phyloP scores from a whole-genome alignment of 2,888 invertebrate species.

The Lepidocyrtoides sp. region DNA sequence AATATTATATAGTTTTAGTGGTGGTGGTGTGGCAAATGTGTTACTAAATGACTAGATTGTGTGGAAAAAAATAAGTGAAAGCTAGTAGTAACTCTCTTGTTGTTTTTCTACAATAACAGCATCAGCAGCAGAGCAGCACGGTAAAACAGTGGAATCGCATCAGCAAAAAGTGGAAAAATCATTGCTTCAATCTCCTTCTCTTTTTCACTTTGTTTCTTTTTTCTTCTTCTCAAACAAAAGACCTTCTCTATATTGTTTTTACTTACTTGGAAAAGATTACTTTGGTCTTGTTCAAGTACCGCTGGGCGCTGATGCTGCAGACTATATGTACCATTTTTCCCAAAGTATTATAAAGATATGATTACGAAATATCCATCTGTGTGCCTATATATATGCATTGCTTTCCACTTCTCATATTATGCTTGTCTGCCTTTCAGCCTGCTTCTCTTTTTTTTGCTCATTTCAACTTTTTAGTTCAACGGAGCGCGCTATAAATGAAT shows the following conservation, averaged over 20 bases:
- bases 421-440: conserved; percentile 14
- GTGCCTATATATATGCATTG: neutral
- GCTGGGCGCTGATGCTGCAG: conserved; percentile 25
- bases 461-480: conserved; percentile 77
- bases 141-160: neutral
- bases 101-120: neutral
- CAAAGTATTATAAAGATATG: too few species aligned
- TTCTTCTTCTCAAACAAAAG: neutral
- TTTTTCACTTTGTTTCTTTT: conserved; percentile 8
- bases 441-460: conserved; percentile 57
- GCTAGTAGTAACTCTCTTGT: conserved; percentile 52
- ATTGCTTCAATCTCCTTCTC: neutral
- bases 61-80: conserved; percentile 61
- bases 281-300: conserved; percentile 8
- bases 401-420: conserved; percentile 3
- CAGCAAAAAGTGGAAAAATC: neutral
- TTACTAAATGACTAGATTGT: conserved; percentile 49
- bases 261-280: conserved; percentile 44
- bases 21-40: conserved; percentile 45
- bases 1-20: conserved; percentile 23
- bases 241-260: conserved; percentile 21
- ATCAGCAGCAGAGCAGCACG: neutral
- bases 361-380: too few species aligned
- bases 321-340: neutral
- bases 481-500: conserved; percentile 77